Evolutionary conservation across 1,140 invertebrate species (phyloP), one percentile per base, ranked within the genome.

Genomic region (Arion vulgaris): DNA sequence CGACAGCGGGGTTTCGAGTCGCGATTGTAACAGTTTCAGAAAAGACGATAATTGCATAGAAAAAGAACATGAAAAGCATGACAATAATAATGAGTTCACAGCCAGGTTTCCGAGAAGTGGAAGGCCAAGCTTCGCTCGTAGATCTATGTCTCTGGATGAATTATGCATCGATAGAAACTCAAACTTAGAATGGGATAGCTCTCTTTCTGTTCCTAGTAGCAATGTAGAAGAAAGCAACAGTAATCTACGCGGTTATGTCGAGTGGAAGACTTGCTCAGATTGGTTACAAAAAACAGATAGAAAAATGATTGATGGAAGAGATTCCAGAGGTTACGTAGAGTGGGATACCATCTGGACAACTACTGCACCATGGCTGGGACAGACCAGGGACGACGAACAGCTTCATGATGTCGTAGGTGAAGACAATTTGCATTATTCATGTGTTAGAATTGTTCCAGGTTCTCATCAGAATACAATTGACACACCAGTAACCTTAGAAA

Each of bases 311-410:
- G 32, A 38, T 26, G 32, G 17, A 19, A 39, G 51, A 36, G 69
- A 81, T 34, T 81, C 80, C 1, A 45, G 49, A 15, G 80, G 80
- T 5, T 81, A 81, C 28, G 80, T 81, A 9, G 80, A 81, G 49
- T 81, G 80, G 80, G 80, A 81, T 34, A 81, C 80, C n/a, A 81
- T 81, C 28, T 81, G 80, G 80, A 80, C 66, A 4, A 45, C 78
- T 1, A 34, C 68, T 2, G 38, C 66, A 15, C 68, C 78, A 7
- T 71, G 66, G 62, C 1, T 34, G 1, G 32, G 76, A 28, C 69
- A 36, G 17, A 45, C 28, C 11, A 72, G 57, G 17, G 80, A 81
- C 2, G 80, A 81, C 5, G 78, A 80, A 45, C 80, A 81, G 38
- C 45, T 81, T 13, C 74, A 81, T 41, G 80, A 81, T 45, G 71